Evolutionary conservation across 2,113 vertebrate species (phyloP).

Genomic region (Sander vitreus): DNA sequence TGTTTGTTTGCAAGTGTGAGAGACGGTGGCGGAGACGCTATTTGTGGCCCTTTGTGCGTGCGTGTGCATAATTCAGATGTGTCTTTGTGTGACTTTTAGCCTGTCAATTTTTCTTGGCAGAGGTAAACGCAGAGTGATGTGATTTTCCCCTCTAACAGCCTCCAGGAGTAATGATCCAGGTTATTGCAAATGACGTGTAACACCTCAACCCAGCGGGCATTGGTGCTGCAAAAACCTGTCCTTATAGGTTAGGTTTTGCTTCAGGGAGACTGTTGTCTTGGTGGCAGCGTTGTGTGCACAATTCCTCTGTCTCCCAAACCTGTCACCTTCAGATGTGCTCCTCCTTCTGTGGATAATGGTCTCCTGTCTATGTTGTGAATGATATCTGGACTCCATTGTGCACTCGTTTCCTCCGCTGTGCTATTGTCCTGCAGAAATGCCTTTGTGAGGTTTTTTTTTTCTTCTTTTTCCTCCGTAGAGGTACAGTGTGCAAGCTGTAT

Average conservation of each 20-base stretch:
- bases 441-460: constrained; percentile 56
- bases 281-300: constrained; percentile 50
- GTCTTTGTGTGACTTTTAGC: constrained; percentile 57
- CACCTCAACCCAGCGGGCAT: constrained; percentile 73
- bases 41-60: constrained; percentile 4
- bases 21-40: neutral
- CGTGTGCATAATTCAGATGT: neutral
- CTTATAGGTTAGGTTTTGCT: constrained; percentile 53
- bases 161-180: constrained; percentile 77
- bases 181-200: constrained; percentile 76
- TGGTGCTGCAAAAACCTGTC: constrained; percentile 52
- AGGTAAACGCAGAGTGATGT: constrained; percentile 63
- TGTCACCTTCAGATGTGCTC: constrained; percentile 66
- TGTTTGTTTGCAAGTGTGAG: constrained; percentile 35
- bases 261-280: constrained; percentile 59
- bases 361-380: constrained; percentile 76
- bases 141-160: constrained; percentile 73
- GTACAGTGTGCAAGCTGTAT: constrained; percentile 54
- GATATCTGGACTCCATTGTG: constrained; percentile 77
- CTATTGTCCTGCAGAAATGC: constrained; percentile 67
- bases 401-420: constrained; percentile 38
- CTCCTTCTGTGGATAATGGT: constrained; percentile 69
- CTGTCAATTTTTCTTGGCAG: constrained; percentile 68
- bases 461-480: neutral
- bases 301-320: constrained; percentile 51